Evolutionary conservation across 2,888 invertebrate genomes (phyloP), one percentile per base, ranked within the genome.

Genomic region (Tipula confusa): DNA sequence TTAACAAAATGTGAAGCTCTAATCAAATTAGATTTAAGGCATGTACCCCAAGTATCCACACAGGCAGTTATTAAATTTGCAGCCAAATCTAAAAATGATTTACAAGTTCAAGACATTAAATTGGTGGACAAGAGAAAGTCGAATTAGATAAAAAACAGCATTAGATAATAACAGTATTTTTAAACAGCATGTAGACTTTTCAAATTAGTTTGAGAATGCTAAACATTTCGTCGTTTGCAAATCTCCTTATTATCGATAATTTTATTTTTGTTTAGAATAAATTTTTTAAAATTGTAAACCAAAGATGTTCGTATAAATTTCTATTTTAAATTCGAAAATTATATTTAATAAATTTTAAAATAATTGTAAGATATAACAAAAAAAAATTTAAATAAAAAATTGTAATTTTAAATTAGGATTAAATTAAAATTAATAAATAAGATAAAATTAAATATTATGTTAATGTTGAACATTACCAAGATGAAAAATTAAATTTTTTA

Each of bases 61-160:
- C 95, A 95, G 87, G 94, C 95, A 13, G 93, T 96, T 43, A 95
- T 95, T 87, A 95, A 95, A 87, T 96, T 96, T 87, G 95, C 95
- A 1, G 95, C 94, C 85, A 94, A 94, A 86, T 95, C 95, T 85
- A 93, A 94, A 87, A 94, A 94, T 88, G 94, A 95, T 88, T 90
- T 95, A 84, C 95, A 95, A 87, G 95, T 95, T 83, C 93, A 94
- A 86, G 95, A 95, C 86, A 94, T 95, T 6, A 95, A 95, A 87
- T 88, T 95, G 86, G 95, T 95, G 9, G 95, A 93, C 87, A 88
- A 91, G 83, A 87, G 93, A 88, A 91, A 86, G 84, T 29, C 38
- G n/a, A 82, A 81, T 83, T 84, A 84, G 80, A 29, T 24, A 18
- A 64, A 1, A 38, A 43, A 43, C 15, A 3, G 24, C 64, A 64